Conservation (phyloP, 2,888 invertebrate species). For the Lottia gigantea region DNA sequence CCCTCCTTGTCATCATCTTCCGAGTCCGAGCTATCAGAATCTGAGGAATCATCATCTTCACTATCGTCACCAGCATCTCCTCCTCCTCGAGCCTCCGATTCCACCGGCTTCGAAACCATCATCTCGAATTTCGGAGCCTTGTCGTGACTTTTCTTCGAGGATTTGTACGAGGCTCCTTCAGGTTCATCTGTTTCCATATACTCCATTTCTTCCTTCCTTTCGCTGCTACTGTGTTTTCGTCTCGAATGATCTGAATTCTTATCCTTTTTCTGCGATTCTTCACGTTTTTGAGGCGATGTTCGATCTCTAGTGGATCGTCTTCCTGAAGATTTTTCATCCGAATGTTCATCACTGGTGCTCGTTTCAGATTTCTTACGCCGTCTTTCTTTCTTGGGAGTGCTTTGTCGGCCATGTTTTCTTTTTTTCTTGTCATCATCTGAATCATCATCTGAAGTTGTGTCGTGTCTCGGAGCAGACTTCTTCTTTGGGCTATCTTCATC, state of each 20-base stretch:
- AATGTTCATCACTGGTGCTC: background rate
- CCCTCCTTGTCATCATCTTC: background rate
- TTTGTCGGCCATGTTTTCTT: background rate
- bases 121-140: background rate
- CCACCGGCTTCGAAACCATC: background rate
- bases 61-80: background rate
- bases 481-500: background rate
- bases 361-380: background rate
- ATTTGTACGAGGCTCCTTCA: background rate
- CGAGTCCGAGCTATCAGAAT: background rate
- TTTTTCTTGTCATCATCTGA: background rate
- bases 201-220: background rate
- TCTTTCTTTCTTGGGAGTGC: background rate
- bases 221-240: background rate
- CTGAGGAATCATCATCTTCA: constrained; percentile 7
- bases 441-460: constrained; percentile 1
- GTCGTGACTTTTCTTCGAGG: no score
- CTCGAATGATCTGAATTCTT: background rate
- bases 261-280: background rate
- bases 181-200: background rate
- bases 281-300: no score
- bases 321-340: no score
- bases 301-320: no score
- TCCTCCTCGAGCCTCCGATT: background rate
- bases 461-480: background rate